These are phyloP conservation scores for Hippopotamus amphibius DNA, from an alignment of 2,113 vertebrate species.

Conservation along the genomic window DNA sequence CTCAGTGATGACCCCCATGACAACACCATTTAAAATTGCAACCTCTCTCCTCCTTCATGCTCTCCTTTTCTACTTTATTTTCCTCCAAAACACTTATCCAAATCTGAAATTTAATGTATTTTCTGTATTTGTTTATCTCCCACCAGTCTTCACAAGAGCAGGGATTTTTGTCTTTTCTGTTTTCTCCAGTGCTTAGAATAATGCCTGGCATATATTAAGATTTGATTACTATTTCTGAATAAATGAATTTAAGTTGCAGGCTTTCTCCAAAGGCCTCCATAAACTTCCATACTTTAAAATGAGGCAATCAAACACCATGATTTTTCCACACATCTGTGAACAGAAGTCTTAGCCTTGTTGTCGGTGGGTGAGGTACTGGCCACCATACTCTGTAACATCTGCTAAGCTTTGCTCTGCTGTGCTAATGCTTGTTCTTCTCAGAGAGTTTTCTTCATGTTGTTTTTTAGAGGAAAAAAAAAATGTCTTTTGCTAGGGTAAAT, in stretches of 20 bases:
- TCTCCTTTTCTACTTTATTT: neutral
- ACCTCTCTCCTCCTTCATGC: neutral
- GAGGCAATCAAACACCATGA: neutral
- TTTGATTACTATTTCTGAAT: neutral
- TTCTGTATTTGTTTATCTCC: neutral
- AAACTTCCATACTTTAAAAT: neutral
- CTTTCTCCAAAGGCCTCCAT: neutral
- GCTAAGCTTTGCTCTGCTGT: neutral
- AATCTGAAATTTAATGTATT: neutral
- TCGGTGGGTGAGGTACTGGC: fast-evolving
- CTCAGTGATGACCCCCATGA: neutral
- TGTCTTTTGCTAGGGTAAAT: neutral
- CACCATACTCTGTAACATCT: neutral
- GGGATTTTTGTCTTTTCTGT: neutral
- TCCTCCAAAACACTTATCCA: neutral
- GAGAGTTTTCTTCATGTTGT: neutral
- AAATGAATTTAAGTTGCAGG: neutral
- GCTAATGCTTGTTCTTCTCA: neutral
- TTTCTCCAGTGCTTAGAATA: neutral
- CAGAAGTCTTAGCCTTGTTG: neutral
- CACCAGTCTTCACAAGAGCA: neutral
- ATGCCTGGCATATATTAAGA: neutral
- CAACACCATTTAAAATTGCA: neutral
- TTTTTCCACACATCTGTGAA: neutral
- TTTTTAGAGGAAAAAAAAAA: neutral